Evolutionary conservation across 2,113 vertebrate genomes (phyloP).

Genomic region (Galemys pyrenaicus): DNA sequence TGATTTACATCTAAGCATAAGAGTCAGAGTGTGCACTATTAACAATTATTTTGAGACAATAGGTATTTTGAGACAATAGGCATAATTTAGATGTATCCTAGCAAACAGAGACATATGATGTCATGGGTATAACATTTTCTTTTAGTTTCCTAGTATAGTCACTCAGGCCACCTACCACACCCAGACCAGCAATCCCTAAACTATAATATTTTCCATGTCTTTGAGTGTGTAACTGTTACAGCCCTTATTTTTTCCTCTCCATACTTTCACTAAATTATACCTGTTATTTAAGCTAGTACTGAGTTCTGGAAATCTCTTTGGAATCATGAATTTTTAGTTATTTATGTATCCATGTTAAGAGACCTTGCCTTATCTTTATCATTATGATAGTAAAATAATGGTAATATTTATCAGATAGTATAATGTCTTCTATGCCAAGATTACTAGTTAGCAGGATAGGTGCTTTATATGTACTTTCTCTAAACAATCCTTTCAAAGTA

Average conservation of each 20-base stretch:
- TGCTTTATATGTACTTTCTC: neutral
- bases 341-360: neutral
- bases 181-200: neutral
- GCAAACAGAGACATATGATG: neutral
- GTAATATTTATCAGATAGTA: neutral
- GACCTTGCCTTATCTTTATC: neutral
- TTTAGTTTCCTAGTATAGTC: neutral
- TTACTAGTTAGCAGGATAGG: neutral
- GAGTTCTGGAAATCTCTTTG: neutral
- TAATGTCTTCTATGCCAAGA: neutral
- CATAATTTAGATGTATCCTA: neutral
- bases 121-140: neutral
- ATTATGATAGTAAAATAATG: neutral
- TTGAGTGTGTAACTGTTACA: neutral
- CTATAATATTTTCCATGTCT: neutral
- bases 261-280: neutral
- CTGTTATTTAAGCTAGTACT: neutral
- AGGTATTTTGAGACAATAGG: neutral
- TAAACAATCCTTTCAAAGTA: neutral
- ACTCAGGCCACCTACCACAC: neutral
- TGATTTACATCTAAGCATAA: neutral
- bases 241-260: neutral
- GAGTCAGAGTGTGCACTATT: neutral
- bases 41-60: neutral
- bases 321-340: constrained; percentile 12